Evolutionary conservation across 2,113 vertebrate species (phyloP).

Genomic region (Panthera leo): DNA sequence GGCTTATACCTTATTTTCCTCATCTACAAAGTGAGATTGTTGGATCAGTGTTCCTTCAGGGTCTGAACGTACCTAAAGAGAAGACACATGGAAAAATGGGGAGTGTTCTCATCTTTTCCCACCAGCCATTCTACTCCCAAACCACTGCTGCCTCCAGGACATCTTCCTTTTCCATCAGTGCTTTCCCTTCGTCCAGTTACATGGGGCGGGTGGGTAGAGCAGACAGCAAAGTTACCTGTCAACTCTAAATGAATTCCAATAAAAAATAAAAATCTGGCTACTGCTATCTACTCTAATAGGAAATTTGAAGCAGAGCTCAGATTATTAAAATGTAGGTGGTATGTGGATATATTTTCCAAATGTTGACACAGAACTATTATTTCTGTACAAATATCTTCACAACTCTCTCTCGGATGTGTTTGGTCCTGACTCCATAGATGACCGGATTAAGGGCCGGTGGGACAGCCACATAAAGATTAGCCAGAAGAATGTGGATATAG

Average conservation of each 20-base stretch:
- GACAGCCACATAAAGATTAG: conserved; percentile 59
- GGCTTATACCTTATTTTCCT: not conserved
- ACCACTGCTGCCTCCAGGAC: not conserved
- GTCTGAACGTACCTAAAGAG: not conserved
- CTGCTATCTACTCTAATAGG: not conserved
- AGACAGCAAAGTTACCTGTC: not conserved
- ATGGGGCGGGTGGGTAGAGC: not conserved
- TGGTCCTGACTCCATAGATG: conserved; percentile 65
- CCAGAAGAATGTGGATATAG: conserved; percentile 41
- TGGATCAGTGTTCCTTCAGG: not conserved
- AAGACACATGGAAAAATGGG: not conserved
- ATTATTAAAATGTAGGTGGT: not conserved
- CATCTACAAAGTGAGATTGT: not conserved
- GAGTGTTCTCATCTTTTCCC: not conserved
- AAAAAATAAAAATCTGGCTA: not conserved
- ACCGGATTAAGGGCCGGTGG: conserved; percentile 66
- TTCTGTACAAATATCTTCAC: not conserved
- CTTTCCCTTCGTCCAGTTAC: not conserved
- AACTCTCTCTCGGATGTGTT: not conserved
- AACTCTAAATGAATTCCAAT: not conserved
- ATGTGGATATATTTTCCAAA: not conserved
- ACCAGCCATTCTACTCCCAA: not conserved
- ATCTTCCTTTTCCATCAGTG: not conserved
- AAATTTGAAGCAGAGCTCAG: not conserved
- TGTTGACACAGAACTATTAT: not conserved